Evolutionary conservation across 2,888 invertebrate species (phyloP), one percentile per base, ranked within the genome.

Genomic region (Synergus itoensis): DNA sequence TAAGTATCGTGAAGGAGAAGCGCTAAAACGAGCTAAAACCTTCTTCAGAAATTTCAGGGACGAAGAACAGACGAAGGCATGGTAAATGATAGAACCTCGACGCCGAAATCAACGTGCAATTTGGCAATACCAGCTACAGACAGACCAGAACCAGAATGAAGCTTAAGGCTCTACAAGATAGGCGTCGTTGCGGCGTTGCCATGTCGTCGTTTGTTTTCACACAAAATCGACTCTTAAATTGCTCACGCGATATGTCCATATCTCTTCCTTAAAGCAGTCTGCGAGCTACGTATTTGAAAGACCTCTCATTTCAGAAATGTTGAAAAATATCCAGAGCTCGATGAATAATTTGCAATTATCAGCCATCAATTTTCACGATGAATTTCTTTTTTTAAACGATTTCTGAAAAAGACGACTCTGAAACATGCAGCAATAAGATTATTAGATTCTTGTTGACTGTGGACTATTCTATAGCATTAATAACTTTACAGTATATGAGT

Each of bases 191-290:
- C 81, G 78, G 60, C 78, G 83, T 82, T 83, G 82, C 82, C 82
- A 77, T 40, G 18, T 77, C 73, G 78, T 41, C 79, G 78, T 69
- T 76, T 57, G 77, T 82, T 83, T 82, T 82, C 81, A 79, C 80
- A 80, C 80, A 79, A 28, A 63, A 43, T 62, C 41, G 62, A 62
- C 76, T 69, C 36, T 73, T 73, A 73, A 73, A 28, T 73, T 73
- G 82, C 69, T 21, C 76, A 63, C 67, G 79, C 83, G 88, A 88
- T 86, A 88, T 84, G 78, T 75, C 60, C 78, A 84, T 87, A 88
- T 88, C 87, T 80, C 28, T 8, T 28, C 83, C 84, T 87, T 84
- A 87, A 87, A 84, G 77, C 69, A 65, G 21, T 41, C 14, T 2
- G 16, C 18, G 43, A 21, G 67, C 11, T 65, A 65, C 41, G 9